Evolutionary conservation across 2,888 invertebrate genomes (phyloP), one percentile per base, ranked within the genome.

Genomic region (Oscheius sp.): DNA sequence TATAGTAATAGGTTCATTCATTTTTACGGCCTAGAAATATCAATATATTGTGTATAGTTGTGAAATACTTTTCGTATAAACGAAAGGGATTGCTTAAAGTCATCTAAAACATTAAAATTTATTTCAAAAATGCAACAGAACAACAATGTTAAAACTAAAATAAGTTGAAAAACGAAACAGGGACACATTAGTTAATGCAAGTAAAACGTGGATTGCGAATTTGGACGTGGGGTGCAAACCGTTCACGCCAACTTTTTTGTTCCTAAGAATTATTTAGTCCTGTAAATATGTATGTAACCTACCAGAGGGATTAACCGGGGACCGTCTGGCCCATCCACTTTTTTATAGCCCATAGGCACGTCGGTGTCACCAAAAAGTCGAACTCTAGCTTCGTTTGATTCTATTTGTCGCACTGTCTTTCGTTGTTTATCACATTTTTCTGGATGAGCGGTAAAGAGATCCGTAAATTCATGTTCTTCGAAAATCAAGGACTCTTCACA

Each of bases 291-390:
- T 6, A 5, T 5, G 5, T 20, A 24, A 38, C 45, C 32, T 12
- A 67, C 67, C 20, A 26, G 36, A 9, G 47, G 44, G 3, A 68
- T 49, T 14, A 68, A 26, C 1, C 68, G 68, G 17, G 56, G 54
- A 32, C 68, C 68, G 8, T 49, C 32, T 1, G 62, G 54, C 8
- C 63, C 63, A 20, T 68, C 68, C 12, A 68, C 51, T 32, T 59
- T 54, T 22, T 45, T 47, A 32, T 68, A 68, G 3, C 68, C 68
- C 5, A 22, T 22, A 1, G 68, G 68, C 4, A 68, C 49, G 26
- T 63, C 68, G 14, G 22, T 24, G 28, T 68, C 68, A 12, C 68
- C 68, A 56, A 68, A 68, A 5, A 68, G 47, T 12, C 68, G 54
- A 32, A 68, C 47, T 45, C 68, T 51, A 12, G 68, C 68, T 44